Base-by-base conservation (phyloP, 2,113 vertebrate species). In the Geococcyx californianus region DNA sequence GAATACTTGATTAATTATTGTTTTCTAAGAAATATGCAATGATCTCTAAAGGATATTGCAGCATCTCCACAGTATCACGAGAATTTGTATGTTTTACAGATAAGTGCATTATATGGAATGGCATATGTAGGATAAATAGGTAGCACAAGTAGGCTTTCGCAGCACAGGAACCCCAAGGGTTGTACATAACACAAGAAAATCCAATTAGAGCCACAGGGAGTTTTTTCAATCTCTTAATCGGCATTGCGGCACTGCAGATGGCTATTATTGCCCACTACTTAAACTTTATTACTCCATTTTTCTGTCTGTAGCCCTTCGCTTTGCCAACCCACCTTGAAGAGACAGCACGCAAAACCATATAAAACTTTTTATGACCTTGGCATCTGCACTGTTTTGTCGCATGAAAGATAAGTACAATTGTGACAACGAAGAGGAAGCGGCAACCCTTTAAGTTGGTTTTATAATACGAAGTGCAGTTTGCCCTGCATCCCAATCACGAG, bases 221-320 rank as follows among this genome's bases (percentile, higher is more conserved):
- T 89, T 96, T 95, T 95, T 97, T 97, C 97, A 96, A 77, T 97
- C 97, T 97, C 94, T 97, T 98, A 98, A 98, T 97, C 75, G 28
- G 92, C 92, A 96, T 95, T 94, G 91, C 96, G 97, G 97, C 92
- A 94, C 97, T 97, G 95, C 95, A 97, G 97, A 98, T 97, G 97
- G 97, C 97, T 98, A 97, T 97, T 96, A 97, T 93, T 92, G 94
- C 97, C 97, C 94, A 94, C 97, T 98, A 97, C 97, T 98, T 97
- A 97, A 97, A 97, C 73, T 98, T 98, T 97, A 97, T 97, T 91
- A 97, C 95, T 87, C 92, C 94, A 97, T 96, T 98, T 98, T 97
- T 98, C 96, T 98, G 84, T 93, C 94, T 96, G 90, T 95, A 93
- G 96, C 95, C 95, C 94, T 98, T 91, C 16, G 82, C 85, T 89